A percentile compares a stretch with the other conserved stretches of the same genome.
Evolutionary conservation across 1,140 invertebrate genomes (phyloP).

Genomic region (Conus betulinus): DNA sequence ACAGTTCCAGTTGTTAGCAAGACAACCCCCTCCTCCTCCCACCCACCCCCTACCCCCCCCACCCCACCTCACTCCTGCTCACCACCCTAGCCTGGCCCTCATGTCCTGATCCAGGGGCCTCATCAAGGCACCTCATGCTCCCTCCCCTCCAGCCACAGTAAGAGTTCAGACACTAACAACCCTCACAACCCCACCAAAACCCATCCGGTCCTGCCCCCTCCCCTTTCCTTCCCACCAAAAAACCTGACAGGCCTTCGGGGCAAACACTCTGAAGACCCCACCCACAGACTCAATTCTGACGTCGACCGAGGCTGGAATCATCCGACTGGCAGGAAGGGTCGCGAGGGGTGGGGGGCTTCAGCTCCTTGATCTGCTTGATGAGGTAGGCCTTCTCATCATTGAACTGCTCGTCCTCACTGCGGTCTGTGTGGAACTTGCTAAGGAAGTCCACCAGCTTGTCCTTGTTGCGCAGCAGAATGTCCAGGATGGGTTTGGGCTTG

Average conservation of each 20-base stretch:
- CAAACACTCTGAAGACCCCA: neutral
- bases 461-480: slow-evolving; percentile 98
- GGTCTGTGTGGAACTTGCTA: slow-evolving; percentile 99
- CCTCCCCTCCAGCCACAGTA: too few relatives aligned
- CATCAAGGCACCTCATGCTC: too few relatives aligned
- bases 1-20: too few relatives aligned
- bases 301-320: neutral
- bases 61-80: too few relatives aligned
- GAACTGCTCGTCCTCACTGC: slow-evolving; percentile 99
- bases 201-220: neutral
- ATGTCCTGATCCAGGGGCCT: too few relatives aligned
- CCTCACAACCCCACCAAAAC: neutral
- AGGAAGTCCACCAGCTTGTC: slow-evolving; percentile 99
- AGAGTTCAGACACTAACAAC: neutral
- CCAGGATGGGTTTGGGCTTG: slow-evolving; percentile 99
- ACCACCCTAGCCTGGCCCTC: too few relatives aligned
- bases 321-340: neutral
- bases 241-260: neutral
- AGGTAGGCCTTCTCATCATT: slow-evolving; percentile 99
- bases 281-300: neutral
- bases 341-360: slow-evolving; percentile 82
- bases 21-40: too few relatives aligned
- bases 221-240: neutral
- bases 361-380: slow-evolving; percentile 99
- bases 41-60: too few relatives aligned